Evolutionary conservation across 2,797 vertebrate species (phyloP).

Genomic region (Acridotheres tristis): DNA sequence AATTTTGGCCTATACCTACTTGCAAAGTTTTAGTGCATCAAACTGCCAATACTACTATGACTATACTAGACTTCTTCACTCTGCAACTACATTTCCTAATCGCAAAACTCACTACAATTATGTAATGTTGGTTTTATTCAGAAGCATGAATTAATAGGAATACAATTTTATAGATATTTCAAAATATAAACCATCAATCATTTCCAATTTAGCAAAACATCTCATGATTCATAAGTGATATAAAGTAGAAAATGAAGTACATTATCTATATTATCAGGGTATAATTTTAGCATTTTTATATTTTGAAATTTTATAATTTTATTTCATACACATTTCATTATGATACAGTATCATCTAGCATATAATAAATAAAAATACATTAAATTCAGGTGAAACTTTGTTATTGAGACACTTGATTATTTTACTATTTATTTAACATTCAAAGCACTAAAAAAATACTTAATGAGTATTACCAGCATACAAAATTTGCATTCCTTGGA

Average conservation of each 20-base stretch:
- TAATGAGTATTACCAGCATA: neutral
- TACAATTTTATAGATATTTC: neutral
- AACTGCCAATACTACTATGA: neutral
- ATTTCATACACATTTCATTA: neutral
- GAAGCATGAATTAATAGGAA: neutral
- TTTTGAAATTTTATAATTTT: neutral
- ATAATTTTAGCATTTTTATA: neutral
- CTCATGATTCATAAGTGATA: neutral
- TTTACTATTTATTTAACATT: conserved; percentile 14
- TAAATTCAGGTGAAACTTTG: neutral
- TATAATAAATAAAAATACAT: neutral
- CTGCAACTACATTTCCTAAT: neutral
- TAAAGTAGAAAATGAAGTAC: neutral
- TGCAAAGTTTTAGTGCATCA: neutral
- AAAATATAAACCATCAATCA: neutral
- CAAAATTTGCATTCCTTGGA: conserved; percentile 21
- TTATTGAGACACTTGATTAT: neutral
- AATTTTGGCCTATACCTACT: neutral
- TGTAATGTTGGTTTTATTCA: neutral
- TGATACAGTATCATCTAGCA: neutral
- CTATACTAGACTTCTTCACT: neutral
- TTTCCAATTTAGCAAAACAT: neutral
- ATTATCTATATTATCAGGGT: neutral
- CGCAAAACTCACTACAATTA: neutral
- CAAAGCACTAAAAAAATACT: neutral